Percentiles rank a stretch among this genome's conserved stretches.
phyloP scores from a whole-genome alignment of 2,113 vertebrate genomes.

The Picathartes gymnocephalus region DNA sequence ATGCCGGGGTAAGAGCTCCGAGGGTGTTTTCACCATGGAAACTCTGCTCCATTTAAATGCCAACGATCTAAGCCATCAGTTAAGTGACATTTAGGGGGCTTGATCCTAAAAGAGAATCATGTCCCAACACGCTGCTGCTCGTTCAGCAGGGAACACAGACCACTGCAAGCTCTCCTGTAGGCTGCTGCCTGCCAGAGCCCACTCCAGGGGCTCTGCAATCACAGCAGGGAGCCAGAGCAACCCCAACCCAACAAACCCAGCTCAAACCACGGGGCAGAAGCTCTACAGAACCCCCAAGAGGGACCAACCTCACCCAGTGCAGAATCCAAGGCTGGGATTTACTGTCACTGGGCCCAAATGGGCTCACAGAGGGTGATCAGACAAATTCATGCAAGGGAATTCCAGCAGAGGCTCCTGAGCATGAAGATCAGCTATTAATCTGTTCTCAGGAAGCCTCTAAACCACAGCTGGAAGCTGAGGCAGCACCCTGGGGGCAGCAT shows the following conservation, averaged over 20 bases:
- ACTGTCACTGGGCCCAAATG: fast-evolving
- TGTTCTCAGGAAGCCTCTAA: neutral
- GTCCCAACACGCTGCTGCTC: neutral
- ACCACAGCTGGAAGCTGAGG: neutral
- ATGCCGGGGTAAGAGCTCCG: neutral
- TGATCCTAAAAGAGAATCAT: neutral
- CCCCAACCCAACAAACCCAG: neutral
- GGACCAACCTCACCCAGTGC: fast-evolving
- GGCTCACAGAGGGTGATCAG: neutral
- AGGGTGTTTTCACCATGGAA: neutral
- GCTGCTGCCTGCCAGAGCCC: neutral
- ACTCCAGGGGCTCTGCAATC: neutral
- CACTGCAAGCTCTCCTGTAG: neutral
- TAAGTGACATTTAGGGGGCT: neutral
- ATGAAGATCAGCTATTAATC: neutral
- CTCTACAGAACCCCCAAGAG: neutral
- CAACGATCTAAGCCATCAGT: neutral
- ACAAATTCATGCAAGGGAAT: neutral
- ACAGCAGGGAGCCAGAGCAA: neutral
- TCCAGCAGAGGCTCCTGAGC: neutral
- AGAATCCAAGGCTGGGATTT: no score
- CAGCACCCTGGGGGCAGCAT: neutral
- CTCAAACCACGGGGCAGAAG: neutral
- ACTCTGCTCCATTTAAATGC: neutral
- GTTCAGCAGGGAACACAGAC: neutral